Conservation (phyloP, 2,797 vertebrate species). For the Momotus momota region DNA sequence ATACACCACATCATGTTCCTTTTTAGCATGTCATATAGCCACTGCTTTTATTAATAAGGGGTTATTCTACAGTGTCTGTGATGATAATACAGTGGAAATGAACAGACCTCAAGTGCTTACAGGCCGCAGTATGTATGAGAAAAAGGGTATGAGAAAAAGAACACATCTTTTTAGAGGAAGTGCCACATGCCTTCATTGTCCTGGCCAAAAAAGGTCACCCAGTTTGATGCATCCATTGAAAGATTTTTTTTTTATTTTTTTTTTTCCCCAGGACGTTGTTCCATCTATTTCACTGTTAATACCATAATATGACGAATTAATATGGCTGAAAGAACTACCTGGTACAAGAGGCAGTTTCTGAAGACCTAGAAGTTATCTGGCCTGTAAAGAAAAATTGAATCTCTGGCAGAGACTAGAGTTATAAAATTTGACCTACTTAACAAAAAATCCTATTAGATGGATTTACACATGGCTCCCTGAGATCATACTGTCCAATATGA, state of each 20-base stretch:
- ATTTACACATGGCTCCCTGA: constrained; percentile 35
- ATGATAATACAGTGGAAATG: background rate
- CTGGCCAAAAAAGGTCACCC: background rate
- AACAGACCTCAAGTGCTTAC: background rate
- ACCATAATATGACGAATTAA: background rate
- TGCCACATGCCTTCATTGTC: background rate
- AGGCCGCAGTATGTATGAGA: too few species aligned
- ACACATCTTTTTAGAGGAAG: background rate
- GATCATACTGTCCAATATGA: constrained; percentile 22
- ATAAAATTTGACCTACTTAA: constrained; percentile 66
- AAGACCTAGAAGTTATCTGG: constrained; percentile 21
- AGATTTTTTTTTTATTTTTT: background rate
- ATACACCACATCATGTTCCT: background rate
- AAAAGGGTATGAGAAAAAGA: background rate
- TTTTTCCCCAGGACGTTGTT: background rate
- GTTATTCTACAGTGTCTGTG: background rate
- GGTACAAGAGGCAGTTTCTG: background rate
- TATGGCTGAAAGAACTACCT: background rate
- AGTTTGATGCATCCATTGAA: background rate
- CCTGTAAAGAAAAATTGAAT: constrained; percentile 36
- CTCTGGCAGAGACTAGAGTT: background rate
- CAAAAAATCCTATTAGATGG: constrained; percentile 65
- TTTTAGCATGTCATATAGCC: background rate
- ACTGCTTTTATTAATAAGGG: background rate
- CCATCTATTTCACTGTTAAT: background rate